These are phyloP conservation scores for Seira musarum DNA, from an alignment of 2,888 invertebrate species.

Conservation along the genomic window DNA sequence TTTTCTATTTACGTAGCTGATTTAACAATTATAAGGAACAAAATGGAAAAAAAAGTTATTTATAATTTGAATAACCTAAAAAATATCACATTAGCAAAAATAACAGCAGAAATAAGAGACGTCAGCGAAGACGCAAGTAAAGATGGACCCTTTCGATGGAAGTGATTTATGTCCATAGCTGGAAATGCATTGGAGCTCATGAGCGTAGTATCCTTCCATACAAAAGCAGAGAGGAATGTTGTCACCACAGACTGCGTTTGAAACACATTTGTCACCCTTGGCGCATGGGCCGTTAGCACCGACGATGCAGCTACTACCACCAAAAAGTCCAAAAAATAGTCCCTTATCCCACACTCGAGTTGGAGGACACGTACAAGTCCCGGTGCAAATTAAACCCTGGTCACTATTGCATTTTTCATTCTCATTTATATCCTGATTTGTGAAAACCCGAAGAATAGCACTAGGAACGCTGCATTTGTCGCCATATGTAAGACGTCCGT, in stretches of 20 bases:
- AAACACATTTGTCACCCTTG: constrained; percentile 20
- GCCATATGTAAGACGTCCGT: constrained; percentile 29
- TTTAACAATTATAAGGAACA: no score
- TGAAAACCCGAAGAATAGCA: constrained; percentile 8
- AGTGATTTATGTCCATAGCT: background rate
- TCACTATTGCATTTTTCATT: constrained; percentile 27
- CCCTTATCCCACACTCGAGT: constrained; percentile 48
- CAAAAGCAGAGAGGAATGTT: constrained; percentile 41
- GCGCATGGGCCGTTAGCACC: constrained; percentile 44
- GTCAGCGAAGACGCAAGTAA: no score
- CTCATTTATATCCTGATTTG: background rate
- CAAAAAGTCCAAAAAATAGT: constrained; percentile 27
- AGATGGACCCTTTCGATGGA: no score
- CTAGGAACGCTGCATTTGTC: constrained; percentile 41
- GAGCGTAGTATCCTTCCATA: constrained; percentile 27
- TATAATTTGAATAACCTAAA: no score
- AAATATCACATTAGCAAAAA: no score
- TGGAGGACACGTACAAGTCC: constrained; percentile 41
- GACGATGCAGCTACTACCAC: constrained; percentile 25
- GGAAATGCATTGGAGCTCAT: constrained; percentile 23
- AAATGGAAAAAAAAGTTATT: no score
- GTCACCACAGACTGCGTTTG: constrained; percentile 35
- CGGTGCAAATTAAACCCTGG: constrained; percentile 37
- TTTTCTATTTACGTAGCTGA: no score
- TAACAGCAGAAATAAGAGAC: no score